Evolutionary conservation across 2,113 vertebrate species (phyloP), one percentile per base, ranked within the genome.

Genomic region (Nerophis ophidion): DNA sequence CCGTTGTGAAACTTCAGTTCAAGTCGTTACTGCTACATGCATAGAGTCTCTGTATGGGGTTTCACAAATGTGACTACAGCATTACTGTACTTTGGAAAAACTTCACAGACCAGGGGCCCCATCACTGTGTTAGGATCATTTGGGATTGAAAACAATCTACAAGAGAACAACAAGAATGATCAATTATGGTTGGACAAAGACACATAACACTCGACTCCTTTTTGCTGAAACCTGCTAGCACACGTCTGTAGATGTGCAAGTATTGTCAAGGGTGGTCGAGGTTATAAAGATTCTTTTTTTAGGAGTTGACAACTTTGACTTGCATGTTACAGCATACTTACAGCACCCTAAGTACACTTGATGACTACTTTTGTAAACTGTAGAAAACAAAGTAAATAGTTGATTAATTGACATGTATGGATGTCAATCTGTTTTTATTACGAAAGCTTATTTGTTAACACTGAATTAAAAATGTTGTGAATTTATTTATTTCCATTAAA

Each of bases 191-290:
- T 36, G 26, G 26, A 26, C 26, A 26, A 26, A 26, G 26, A 26
- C 3, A 26, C 2, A 26, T 26, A 26, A 26, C 26, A 26, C 26
- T 26, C 26, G 26, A 26, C 26, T 26, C 26, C 26, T 26, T 26
- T 74, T 72, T 65, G 71, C 17, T 38, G 40, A 65, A 85, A 80
- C 84, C 36, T 82, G 84, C 66, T 48, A 73, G 71, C 65, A 79
- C 79, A 83, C 68, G 75, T 70, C 70, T 71, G 77, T 64, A 70
- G 65, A 72, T 48, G 52, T 54, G 55, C 19, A 53, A 59, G 59
- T 63, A 76, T 74, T 70, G 50, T 56, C 53, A 61, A 38, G 71
- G 51, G 48, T 12, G 14, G 60, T 10, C 57, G 14, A 57, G 54
- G 64, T n/a, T 36, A 76, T 36, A 26, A 63, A 63, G 60, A 71